A percentile compares a stretch with the other conserved stretches of the same genome.
Evolutionary conservation across 2,888 invertebrate species (phyloP).

Genomic region (Eurytoma adleriae): DNA sequence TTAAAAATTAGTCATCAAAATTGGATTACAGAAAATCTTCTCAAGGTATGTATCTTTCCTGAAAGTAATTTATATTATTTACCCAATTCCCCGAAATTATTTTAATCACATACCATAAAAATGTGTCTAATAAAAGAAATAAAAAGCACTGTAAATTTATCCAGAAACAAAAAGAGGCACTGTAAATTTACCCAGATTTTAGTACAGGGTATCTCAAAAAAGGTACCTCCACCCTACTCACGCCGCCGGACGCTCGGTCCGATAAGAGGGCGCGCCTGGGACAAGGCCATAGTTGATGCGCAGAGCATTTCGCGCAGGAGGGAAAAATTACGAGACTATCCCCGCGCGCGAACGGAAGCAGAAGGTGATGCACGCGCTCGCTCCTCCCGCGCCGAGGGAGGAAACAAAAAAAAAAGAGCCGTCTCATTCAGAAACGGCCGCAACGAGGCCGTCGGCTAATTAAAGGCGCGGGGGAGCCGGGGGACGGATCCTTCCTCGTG

Average conservation of each 20-base stretch:
- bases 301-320: background rate
- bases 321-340: no score
- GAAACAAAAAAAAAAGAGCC: no score
- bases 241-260: conserved; percentile 2
- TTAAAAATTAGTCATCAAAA: no score
- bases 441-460: conserved; percentile 40
- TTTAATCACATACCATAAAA: no score
- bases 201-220: background rate
- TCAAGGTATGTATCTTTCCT: no score
- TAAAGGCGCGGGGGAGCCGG: background rate
- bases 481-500: background rate
- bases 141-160: background rate
- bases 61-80: no score
- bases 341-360: no score
- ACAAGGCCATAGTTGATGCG: background rate
- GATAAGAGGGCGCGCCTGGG: background rate
- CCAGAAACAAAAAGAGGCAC: background rate
- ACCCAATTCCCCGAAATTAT: no score
- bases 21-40: no score
- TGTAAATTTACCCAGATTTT: background rate
- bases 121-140: background rate
- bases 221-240: background rate
- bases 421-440: background rate
- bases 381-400: no score
- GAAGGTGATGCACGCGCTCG: no score